A percentile compares a stretch with the other conserved stretches of the same genome.
phyloP scores from a whole-genome alignment of 2,797 vertebrate genomes.

The Ctenochaetus hawaiiensis region DNA sequence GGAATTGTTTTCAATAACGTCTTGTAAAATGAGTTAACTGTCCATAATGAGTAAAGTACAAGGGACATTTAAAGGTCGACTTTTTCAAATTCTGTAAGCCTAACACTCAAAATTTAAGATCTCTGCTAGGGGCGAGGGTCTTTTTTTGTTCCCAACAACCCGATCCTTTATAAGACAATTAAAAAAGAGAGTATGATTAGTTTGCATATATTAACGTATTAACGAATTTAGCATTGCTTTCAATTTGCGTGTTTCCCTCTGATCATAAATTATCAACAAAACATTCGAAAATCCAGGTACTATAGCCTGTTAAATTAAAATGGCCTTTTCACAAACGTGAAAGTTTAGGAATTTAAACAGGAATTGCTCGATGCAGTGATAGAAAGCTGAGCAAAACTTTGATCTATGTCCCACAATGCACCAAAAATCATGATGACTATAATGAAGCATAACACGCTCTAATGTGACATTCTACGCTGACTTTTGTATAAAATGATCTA shows the following conservation, averaged over 20 bases:
- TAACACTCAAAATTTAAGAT: not conserved
- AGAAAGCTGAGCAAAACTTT: not conserved
- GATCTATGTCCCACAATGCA: not conserved
- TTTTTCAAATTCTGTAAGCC: not conserved
- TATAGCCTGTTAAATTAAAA: rapidly evolving
- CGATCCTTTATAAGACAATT: not conserved
- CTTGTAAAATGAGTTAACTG: not conserved
- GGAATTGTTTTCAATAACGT: not conserved
- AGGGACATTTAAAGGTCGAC: not conserved
- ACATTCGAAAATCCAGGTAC: not conserved
- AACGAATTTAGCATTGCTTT: not conserved
- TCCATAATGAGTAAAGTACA: not conserved
- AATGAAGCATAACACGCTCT: not conserved
- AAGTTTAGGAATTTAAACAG: not conserved
- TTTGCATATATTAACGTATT: no score
- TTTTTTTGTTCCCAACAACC: not conserved
- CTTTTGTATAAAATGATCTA: not conserved
- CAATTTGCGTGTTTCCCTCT: not conserved
- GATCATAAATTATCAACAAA: no score
- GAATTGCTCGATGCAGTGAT: not conserved
- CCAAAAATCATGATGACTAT: not conserved
- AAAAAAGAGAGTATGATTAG: not conserved
- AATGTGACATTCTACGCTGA: no score
- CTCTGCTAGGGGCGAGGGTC: not conserved
- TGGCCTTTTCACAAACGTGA: not conserved